Base-by-base conservation (phyloP, 2,888 invertebrate genomes). In the Perizoma flavofasciatum region DNA sequence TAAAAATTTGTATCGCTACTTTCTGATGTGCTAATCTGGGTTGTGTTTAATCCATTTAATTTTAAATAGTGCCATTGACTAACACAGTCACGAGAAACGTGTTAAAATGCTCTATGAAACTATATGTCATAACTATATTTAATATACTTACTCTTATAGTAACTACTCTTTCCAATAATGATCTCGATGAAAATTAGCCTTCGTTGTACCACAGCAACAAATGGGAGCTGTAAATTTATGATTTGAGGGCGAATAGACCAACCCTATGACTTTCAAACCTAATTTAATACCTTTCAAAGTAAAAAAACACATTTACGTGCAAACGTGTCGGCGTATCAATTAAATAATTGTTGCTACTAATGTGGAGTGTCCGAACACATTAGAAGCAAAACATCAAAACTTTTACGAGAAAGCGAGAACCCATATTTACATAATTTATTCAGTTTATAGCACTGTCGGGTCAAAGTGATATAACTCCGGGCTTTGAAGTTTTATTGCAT, bases 381-480 rank as follows among this genome's bases (percentile, higher is more conserved):
- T 88, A 88, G 78, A 82, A 77, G 77, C 77, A 82, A 86, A 89
- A 86, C 87, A 85, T 80, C 86, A 88, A 88, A 88, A 85, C 88
- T 89, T 90, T 89, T 89, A 88, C 87, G 85, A 88, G 86, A 87
- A 89, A 91, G 88, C 88, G 85, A 88, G 85, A 86, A 82, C 85
- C 85, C 84, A 80, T 85, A 91, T 91, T 89, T 89, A 88, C 90
- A 90, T 91, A 91, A 90, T 90, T 90, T 91, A 90, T 90, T 86
- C 90, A 79, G 67, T 65, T 69, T 71, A 71, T 67, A 63, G 51
- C 47, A 69, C 68, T 70, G 50, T 46, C 39, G 40, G 33, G 44
- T 35, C 8, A 6, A 47, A 79, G 65, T 59, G 71, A 75, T 82
- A 79, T 68, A 81, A 63, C 82, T 83, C 64, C 54, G 7, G 6